Percentiles rank a stretch among this genome's conserved stretches.
Evolutionary conservation across 2,797 vertebrate species (phyloP).

Genomic region (Psittacula echo): DNA sequence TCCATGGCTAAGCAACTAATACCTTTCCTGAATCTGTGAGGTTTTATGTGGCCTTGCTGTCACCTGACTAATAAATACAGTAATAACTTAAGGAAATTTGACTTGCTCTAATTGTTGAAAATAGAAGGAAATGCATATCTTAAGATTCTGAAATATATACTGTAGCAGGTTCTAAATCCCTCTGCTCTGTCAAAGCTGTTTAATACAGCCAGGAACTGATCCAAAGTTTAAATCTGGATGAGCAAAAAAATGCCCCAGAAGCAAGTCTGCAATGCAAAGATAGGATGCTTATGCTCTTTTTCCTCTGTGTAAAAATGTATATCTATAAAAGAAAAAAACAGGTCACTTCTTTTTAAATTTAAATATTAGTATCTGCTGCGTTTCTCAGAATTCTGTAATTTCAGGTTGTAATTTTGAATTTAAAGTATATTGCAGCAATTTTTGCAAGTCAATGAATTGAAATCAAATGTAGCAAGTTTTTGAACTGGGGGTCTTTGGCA

Average conservation of each 20-base stretch:
- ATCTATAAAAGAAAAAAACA: background rate
- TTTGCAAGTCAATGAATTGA: background rate
- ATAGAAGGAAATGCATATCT: background rate
- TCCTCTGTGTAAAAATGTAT: background rate
- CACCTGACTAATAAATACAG: background rate
- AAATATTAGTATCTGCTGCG: background rate
- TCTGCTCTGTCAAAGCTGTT: background rate
- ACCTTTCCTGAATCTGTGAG: background rate
- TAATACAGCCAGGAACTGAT: background rate
- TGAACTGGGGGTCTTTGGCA: background rate
- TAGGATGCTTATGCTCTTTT: background rate
- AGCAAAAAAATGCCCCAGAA: background rate
- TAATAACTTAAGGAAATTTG: constrained; percentile 1
- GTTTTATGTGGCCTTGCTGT: background rate
- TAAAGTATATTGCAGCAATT: background rate
- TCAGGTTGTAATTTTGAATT: background rate
- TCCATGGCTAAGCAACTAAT: background rate
- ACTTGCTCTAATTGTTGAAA: background rate
- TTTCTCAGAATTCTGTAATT: background rate
- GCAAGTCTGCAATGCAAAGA: background rate
- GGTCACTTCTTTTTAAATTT: background rate
- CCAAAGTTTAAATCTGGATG: background rate
- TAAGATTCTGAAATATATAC: background rate
- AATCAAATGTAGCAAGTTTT: background rate
- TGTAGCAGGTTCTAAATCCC: background rate